Base-by-base conservation (phyloP, 2,797 vertebrate species). In the Tokudaia tokunoshimensis region DNA sequence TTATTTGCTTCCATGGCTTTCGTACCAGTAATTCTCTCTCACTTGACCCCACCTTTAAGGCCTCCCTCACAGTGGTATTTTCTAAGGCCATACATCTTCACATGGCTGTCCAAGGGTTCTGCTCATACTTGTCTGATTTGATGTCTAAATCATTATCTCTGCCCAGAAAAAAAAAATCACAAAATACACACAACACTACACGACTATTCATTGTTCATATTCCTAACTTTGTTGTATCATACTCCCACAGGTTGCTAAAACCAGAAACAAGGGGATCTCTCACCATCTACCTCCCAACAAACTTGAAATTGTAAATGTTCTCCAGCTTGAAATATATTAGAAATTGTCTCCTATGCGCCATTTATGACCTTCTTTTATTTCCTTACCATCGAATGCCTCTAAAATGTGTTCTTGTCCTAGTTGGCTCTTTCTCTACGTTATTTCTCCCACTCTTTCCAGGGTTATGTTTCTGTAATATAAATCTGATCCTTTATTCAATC, bases 101-200 rank as follows among this genome's bases (percentile, higher is more conserved):
- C 44, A 47, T 88, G 65, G 47, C 65, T 4, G 1, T 88, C 13
- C 57, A 79, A 79, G 47, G 65, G 93, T 92, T 89, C 88, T 90
- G 50, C 52, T 95, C 80, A 57, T 31, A 82, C 50, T 91, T 88
- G 59, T 84, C 94, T 76, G 2, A 37, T n/a, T 90, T 97, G 94
- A 96, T 72, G 55, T 91, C 65, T 94, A 96, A 95, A 91, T 89
- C 55, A 85, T 94, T 84, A 74, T 79, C 31, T 94, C 89, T 83
- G 57, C 26, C n/a, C 55, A 91, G n/a, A 94, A 91, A 83, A 94
- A 89, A 85, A 85, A 89, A 85, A 79, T 83, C 72, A 94, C 89
- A 88, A 90, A 41, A 57, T 50, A 57, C n/a, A 85, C 31, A 90
- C 3, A 10, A 74, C 92, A 89, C 90, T 50, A 79, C 89, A 57